A percentile compares a stretch with the other conserved stretches of the same genome.
These are phyloP conservation scores for Puntigrus tetrazona DNA, from an alignment of 2,113 vertebrate genomes.

Conservation along the genomic window DNA sequence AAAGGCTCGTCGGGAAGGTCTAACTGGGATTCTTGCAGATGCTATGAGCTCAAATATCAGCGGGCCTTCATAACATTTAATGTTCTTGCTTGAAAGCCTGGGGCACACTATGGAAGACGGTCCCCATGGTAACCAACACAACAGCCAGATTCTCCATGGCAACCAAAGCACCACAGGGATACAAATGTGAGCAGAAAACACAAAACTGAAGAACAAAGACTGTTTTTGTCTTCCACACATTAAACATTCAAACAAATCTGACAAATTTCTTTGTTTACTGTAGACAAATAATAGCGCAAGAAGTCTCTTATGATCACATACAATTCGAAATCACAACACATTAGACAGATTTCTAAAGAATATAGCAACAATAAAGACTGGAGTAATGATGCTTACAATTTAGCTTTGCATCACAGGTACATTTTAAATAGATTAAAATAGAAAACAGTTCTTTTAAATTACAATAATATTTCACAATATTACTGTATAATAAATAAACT, in stretches of 20 bases:
- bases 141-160: constrained; percentile 58
- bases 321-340: not conserved
- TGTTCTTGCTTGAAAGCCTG: constrained; percentile 41
- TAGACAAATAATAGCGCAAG: not conserved
- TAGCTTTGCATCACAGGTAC: not conserved
- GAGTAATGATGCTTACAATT: not conserved
- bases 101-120: constrained; percentile 47
- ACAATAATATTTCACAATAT: not conserved
- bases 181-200: constrained; percentile 21
- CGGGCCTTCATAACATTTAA: constrained; percentile 9
- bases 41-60: constrained; percentile 1
- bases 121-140: constrained; percentile 60
- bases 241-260: not conserved
- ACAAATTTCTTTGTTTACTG: not conserved
- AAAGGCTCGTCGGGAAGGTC: not conserved
- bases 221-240: not conserved
- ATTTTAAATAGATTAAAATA: not conserved
- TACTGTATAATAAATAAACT: not conserved
- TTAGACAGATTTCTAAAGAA: not conserved
- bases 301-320: not conserved
- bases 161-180: constrained; percentile 43
- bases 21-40: constrained; percentile 8
- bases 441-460: not conserved
- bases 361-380: not conserved
- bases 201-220: not conserved